Evolutionary conservation across 2,888 invertebrate species (phyloP), one percentile per base, ranked within the genome.

Genomic region (Pomacea canaliculata): DNA sequence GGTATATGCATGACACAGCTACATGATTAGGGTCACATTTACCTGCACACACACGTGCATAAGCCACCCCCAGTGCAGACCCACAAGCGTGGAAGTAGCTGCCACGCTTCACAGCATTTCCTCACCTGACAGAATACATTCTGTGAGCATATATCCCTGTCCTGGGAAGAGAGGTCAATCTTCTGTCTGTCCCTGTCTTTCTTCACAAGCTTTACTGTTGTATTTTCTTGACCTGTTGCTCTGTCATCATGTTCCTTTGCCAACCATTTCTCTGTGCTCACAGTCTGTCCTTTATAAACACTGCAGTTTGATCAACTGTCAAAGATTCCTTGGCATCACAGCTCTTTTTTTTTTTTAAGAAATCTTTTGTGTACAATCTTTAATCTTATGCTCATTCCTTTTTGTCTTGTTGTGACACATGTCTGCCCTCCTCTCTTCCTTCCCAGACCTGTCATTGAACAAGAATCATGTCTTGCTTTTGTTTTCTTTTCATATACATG

Each of bases 171-270:
- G 10, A 68, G 74, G 59, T 62, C 7, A 12, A 23, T 56, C 62
- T 74, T 74, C 74, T 74, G 74, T 74, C 74, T 74, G 74, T 74
- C 74, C 46, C 74, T 74, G 69, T 74, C 74, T 74, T 69, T 69
- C 74, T 69, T 60, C 73, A 37, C 27, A 56, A 67, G 37, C 51
- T 23, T 63, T 68, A 1, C 19, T 69, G 23, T 66, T 60, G 60
- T 59, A 19, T 48, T 67, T 18, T 5, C 59, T 19, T 19, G 27
- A 27, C 59, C 73, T 73, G n/a, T 51, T 27, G 37, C 19, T 37
- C 37, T 72, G 27, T 51, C 9, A 56, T 56, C 51, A 56, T 16
- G 51, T 56, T 56, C 51, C 10, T 56, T 56, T 16, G 16, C 51
- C 16, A 13, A 16, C 16, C 51, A 16, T 56, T 56, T 8, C 51